Evolutionary conservation across 2,113 vertebrate genomes (phyloP).

Genomic region (Notechis scutatus): DNA sequence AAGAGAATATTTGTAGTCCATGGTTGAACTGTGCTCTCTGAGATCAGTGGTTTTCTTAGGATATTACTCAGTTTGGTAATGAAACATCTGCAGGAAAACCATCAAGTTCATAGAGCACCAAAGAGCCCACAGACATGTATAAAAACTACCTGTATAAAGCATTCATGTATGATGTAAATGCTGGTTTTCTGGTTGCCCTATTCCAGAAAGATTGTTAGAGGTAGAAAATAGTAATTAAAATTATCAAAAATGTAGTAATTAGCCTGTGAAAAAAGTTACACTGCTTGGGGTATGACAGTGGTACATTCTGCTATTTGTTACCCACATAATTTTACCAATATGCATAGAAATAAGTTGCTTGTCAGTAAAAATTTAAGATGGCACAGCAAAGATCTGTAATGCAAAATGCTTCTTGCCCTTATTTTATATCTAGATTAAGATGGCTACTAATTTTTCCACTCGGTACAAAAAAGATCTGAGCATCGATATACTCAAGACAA

Average conservation of each 20-base stretch:
- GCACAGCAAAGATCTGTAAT: fast-evolving
- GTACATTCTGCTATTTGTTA: background rate
- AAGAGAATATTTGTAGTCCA: too few species aligned
- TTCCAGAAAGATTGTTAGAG: background rate
- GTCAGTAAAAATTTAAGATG: background rate
- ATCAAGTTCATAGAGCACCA: background rate
- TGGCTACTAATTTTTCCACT: slow-evolving; percentile 69
- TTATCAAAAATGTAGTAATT: background rate
- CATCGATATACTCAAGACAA: slow-evolving; percentile 79
- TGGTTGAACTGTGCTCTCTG: too few species aligned
- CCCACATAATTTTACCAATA: background rate
- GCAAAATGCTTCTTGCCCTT: background rate
- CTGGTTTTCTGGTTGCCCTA: background rate
- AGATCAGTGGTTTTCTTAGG: too few species aligned
- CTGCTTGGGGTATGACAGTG: background rate
- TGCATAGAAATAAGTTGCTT: background rate
- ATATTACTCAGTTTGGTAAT: background rate
- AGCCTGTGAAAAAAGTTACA: background rate
- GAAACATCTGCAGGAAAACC: background rate
- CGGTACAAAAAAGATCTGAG: slow-evolving; percentile 81
- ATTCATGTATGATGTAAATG: background rate
- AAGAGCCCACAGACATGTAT: background rate
- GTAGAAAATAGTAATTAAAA: background rate
- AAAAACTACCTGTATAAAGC: background rate
- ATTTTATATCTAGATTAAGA: slow-evolving; percentile 20